Evolutionary conservation across 2,113 vertebrate genomes (phyloP).

Genomic region (Hippocampus guttulatus): DNA sequence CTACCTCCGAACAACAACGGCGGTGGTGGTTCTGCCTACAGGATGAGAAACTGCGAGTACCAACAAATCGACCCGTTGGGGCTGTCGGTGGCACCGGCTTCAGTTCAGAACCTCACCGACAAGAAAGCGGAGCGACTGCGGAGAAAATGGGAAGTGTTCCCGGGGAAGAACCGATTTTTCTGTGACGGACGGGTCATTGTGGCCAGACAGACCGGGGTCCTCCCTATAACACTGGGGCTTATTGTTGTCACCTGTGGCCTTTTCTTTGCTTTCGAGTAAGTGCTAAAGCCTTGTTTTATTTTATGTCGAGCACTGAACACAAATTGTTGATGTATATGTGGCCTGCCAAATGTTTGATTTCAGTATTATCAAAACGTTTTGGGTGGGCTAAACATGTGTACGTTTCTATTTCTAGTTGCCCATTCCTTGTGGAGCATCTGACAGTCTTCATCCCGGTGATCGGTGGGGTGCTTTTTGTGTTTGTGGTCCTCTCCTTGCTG

Average conservation of each 20-base stretch:
- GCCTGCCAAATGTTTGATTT: background rate
- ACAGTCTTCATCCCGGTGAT: slow-evolving; percentile 89
- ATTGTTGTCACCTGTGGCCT: slow-evolving; percentile 86
- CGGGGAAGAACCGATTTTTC: slow-evolving; percentile 86
- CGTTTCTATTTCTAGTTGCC: slow-evolving; percentile 76
- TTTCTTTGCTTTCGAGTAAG: slow-evolving; percentile 96
- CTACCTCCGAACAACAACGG: slow-evolving; percentile 16
- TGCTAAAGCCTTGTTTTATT: slow-evolving; percentile 15
- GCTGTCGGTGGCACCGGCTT: slow-evolving; percentile 59
- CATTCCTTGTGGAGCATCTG: slow-evolving; percentile 83
- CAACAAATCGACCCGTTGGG: slow-evolving; percentile 81
- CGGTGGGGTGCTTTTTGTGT: slow-evolving; percentile 84
- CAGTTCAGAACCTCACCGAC: slow-evolving; percentile 51
- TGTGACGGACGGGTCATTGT: slow-evolving; percentile 87
- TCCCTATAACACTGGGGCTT: slow-evolving; percentile 86
- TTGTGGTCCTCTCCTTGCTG: slow-evolving; percentile 86
- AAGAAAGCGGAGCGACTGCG: slow-evolving; percentile 55
- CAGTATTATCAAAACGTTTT: too few species aligned
- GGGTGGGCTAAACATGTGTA: background rate
- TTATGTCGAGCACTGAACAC: background rate
- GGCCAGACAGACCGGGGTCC: slow-evolving; percentile 84
- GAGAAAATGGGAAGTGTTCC: slow-evolving; percentile 89
- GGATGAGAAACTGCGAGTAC: slow-evolving; percentile 84
- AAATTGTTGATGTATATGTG: background rate
- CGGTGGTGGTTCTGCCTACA: slow-evolving; percentile 16